Evolutionary conservation across 2,113 vertebrate species (phyloP).

Genomic region (Xiphorhynchus elegans): DNA sequence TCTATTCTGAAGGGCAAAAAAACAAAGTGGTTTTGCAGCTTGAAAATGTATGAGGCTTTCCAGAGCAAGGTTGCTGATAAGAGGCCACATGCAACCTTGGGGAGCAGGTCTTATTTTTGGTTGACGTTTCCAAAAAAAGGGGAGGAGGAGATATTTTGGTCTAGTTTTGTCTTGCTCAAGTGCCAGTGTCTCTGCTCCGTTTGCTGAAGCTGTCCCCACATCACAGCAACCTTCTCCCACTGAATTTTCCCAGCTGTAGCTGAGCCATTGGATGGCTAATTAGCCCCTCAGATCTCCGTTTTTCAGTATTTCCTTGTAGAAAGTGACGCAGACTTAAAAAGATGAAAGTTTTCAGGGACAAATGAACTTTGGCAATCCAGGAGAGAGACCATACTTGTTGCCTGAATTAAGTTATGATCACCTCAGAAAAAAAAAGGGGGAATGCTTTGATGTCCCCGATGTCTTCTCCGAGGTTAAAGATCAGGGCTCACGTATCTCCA

Average conservation of each 20-base stretch:
- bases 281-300: background rate
- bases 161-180: background rate
- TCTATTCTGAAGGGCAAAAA: background rate
- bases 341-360: background rate
- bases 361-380: background rate
- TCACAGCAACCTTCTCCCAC: background rate
- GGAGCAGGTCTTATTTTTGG: background rate
- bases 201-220: background rate
- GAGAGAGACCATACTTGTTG: background rate
- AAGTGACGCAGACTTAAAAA: background rate
- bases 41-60: background rate
- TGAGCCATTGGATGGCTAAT: background rate
- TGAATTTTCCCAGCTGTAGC: background rate
- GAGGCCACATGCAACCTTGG: background rate
- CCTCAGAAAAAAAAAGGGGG: background rate
- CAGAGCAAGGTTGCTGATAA: background rate
- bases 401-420: conserved; percentile 61
- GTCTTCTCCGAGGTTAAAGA: conserved; percentile 54
- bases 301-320: background rate
- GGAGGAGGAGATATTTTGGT: background rate
- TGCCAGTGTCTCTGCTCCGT: background rate
- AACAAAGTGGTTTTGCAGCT: background rate
- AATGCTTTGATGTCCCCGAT: conserved; percentile 66
- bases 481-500: conserved; percentile 56
- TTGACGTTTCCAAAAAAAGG: background rate